A percentile compares a stretch with the other conserved stretches of the same genome.
Conservation (phyloP, 1,140 invertebrate genomes). For the Papilio dardanus region DNA sequence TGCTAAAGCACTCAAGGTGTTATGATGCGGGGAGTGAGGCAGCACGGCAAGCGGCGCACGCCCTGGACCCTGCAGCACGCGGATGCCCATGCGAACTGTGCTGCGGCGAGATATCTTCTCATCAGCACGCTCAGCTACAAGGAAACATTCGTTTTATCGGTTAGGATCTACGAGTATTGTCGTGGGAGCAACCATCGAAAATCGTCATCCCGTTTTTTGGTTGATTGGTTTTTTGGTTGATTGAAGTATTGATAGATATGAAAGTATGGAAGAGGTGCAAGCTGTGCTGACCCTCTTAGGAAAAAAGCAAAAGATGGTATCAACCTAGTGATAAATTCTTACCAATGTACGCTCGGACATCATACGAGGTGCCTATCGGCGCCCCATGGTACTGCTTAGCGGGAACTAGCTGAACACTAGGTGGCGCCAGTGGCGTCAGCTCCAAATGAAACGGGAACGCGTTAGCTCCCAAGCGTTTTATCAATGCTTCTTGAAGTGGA, state of each 20-base stretch:
- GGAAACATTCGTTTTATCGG: too few relatives aligned
- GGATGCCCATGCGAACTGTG: conserved; percentile 92
- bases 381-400: conserved; percentile 95
- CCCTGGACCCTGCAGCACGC: conserved; percentile 86
- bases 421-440: conserved; percentile 90
- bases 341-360: conserved; percentile 90
- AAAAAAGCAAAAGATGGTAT: neutral
- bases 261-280: too few relatives aligned
- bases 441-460: conserved; percentile 92
- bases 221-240: too few relatives aligned
- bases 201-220: too few relatives aligned
- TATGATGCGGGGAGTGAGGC: conserved; percentile 57
- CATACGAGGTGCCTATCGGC: conserved; percentile 94
- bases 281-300: too few relatives aligned
- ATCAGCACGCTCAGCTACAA: conserved; percentile 88
- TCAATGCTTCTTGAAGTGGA: conserved; percentile 91
- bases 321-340: conserved; percentile 47
- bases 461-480: conserved; percentile 89
- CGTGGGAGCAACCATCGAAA: too few relatives aligned
- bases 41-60: conserved; percentile 52
- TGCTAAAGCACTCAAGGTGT: conserved; percentile 58
- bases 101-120: conserved; percentile 89
- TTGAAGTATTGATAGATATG: too few relatives aligned
- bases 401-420: conserved; percentile 94
- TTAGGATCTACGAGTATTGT: too few relatives aligned